These are phyloP conservation scores for Nephila pilipes DNA, from an alignment of 1,140 invertebrate species.

Conservation along the genomic window DNA sequence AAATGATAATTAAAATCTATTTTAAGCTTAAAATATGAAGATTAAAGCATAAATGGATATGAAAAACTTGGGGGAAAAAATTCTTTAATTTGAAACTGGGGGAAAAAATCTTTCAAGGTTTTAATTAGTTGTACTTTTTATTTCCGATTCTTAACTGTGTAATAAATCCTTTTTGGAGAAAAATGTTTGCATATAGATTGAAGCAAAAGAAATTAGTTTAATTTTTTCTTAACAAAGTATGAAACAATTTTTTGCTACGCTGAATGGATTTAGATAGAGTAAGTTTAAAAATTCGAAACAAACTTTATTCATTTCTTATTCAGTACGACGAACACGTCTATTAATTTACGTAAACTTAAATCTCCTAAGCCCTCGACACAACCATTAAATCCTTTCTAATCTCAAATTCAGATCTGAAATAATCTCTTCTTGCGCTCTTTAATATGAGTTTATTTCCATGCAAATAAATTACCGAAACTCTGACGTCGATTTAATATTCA, in stretches of 20 bases:
- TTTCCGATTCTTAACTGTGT: neutral
- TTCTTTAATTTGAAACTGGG: no score
- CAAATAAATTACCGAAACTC: conserved; percentile 61
- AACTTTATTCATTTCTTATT: neutral
- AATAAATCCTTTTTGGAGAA: neutral
- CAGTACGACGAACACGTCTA: neutral
- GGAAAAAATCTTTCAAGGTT: no score
- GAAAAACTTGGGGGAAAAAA: no score
- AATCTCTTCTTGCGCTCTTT: neutral
- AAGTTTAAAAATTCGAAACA: neutral
- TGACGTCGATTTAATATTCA: conserved; percentile 67
- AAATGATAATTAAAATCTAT: no score
- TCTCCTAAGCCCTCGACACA: conserved; percentile 4
- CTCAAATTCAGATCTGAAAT: conserved; percentile 36
- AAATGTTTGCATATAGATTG: neutral
- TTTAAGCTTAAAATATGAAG: no score
- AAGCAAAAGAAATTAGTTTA: neutral
- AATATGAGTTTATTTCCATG: conserved; percentile 65
- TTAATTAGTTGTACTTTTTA: no score
- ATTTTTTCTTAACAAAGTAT: neutral
- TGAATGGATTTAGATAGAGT: no score
- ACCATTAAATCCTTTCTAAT: conserved; percentile 58
- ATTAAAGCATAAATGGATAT: no score
- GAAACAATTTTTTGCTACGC: no score
- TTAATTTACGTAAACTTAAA: conserved; percentile 40